These are phyloP conservation scores for Clunio marinus DNA, from an alignment of 2,888 invertebrate genomes.

Conservation along the genomic window DNA sequence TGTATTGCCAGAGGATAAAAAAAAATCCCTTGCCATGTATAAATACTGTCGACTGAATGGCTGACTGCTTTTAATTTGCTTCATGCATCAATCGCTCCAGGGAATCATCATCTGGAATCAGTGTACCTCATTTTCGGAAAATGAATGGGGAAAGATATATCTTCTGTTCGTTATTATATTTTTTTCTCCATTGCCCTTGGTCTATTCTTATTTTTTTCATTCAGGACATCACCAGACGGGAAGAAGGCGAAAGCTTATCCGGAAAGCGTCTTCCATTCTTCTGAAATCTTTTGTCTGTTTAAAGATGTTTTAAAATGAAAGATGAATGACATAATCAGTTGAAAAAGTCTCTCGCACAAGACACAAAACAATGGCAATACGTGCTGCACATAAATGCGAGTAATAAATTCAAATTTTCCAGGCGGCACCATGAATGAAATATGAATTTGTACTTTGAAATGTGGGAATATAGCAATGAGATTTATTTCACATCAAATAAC, in stretches of 20 bases:
- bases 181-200: background rate
- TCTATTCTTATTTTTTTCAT: too few relatives aligned
- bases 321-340: background rate
- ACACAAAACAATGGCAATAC: too few relatives aligned
- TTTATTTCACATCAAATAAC: too few relatives aligned
- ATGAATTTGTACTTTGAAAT: too few relatives aligned
- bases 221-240: background rate
- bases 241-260: background rate
- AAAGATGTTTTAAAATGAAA: background rate
- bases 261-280: background rate
- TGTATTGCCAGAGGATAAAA: too few relatives aligned
- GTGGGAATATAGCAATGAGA: too few relatives aligned
- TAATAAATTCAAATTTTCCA: too few relatives aligned
- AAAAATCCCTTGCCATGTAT: too few relatives aligned
- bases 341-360: too few relatives aligned
- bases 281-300: background rate
- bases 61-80: background rate
- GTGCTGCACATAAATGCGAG: too few relatives aligned
- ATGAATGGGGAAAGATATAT: background rate
- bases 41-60: too few relatives aligned
- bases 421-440: too few relatives aligned
- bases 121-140: background rate
- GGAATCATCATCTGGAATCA: background rate
- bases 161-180: background rate
- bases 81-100: background rate